Conservation (phyloP, 2,113 vertebrate species). For the Delphinapterus leucas region DNA sequence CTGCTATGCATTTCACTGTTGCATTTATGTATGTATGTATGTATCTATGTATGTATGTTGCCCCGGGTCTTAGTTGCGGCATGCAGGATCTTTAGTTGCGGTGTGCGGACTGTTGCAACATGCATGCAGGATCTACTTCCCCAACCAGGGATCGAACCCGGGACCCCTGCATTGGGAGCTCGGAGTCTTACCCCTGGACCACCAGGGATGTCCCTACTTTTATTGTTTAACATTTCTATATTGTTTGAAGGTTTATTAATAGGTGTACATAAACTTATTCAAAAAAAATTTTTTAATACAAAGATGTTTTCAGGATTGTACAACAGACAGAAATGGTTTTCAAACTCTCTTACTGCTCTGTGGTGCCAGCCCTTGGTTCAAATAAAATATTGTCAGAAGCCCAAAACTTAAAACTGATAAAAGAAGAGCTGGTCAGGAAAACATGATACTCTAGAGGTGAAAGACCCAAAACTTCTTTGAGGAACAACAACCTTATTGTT, state of each 20-base stretch:
- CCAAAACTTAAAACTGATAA: neutral
- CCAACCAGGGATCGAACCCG: accelerated
- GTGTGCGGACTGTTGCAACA: too few relatives aligned
- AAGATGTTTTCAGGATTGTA: neutral
- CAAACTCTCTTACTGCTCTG: neutral
- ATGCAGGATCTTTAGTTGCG: too few relatives aligned
- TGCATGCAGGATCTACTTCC: too few relatives aligned
- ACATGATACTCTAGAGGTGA: neutral
- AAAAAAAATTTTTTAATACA: neutral
- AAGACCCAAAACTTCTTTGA: neutral
- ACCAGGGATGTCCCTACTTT: neutral
- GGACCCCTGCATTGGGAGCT: too few relatives aligned
- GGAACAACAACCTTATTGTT: neutral
- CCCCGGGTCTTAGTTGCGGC: too few relatives aligned
- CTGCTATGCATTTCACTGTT: neutral
- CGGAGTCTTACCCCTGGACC: too few relatives aligned
- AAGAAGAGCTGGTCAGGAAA: neutral
- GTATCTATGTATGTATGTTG: too few relatives aligned
- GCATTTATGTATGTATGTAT: too few relatives aligned
- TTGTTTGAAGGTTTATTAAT: neutral
- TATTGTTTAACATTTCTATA: neutral
- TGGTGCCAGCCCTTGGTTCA: neutral
- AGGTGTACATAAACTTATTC: neutral
- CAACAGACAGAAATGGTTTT: neutral
- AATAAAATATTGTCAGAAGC: neutral